phyloP scores from a whole-genome alignment of 2,888 invertebrate species.

The Seira musarum region DNA sequence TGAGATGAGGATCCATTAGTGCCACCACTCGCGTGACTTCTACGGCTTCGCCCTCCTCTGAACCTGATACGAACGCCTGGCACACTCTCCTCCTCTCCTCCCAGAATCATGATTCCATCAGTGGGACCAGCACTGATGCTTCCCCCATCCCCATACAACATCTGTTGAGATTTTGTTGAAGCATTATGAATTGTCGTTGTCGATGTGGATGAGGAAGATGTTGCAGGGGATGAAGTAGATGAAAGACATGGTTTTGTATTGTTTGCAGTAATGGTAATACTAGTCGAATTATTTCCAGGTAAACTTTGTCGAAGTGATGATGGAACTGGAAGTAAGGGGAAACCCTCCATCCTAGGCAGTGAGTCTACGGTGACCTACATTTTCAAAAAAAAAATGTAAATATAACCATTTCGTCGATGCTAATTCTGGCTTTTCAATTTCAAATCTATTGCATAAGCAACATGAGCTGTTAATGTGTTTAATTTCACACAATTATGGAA shows the following conservation, averaged over 20 bases:
- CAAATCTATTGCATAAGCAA: no score
- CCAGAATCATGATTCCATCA: no score
- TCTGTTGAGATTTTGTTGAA: conserved; percentile 48
- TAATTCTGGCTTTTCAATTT: no score
- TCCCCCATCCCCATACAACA: conserved; percentile 35
- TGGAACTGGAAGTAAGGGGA: conserved; percentile 50
- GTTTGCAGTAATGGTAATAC: conserved; percentile 38
- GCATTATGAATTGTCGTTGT: conserved; percentile 13
- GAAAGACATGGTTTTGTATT: conserved; percentile 57
- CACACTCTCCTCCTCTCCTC: conserved; percentile 20
- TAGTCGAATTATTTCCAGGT: conserved; percentile 11
- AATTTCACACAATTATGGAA: no score
- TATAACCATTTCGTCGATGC: no score
- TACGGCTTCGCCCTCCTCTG: conserved; percentile 51
- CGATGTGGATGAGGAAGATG: conserved; percentile 5
- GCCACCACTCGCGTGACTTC: conserved; percentile 52
- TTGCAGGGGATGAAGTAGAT: conserved; percentile 10
- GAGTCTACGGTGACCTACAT: conserved; percentile 57
- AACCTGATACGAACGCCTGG: conserved; percentile 54
- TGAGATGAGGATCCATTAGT: no score
- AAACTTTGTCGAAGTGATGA: not conserved
- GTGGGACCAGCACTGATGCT: conserved; percentile 39
- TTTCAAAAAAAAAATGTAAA: conserved; percentile 19
- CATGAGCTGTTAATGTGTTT: no score
- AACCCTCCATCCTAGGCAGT: conserved; percentile 48